Evolutionary conservation across 2,888 invertebrate genomes (phyloP).

Genomic region (Theodoxus fluviatilis): DNA sequence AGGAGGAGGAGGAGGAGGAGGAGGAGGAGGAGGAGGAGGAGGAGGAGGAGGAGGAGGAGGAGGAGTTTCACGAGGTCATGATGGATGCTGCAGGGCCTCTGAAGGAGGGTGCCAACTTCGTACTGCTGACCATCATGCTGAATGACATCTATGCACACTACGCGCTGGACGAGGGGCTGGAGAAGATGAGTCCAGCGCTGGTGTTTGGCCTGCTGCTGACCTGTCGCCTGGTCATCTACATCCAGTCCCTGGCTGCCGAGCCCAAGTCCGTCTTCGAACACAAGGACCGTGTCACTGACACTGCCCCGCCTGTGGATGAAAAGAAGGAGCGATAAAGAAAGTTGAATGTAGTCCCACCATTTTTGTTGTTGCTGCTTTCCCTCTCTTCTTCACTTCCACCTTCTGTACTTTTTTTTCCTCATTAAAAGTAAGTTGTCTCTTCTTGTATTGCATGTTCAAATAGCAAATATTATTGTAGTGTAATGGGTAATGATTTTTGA

Average conservation of each 20-base stretch:
- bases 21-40: no score
- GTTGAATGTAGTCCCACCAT: no score
- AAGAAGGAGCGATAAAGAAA: conserved; percentile 37
- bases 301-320: conserved; percentile 29
- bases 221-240: conserved; percentile 63
- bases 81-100: conserved; percentile 83
- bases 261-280: conserved; percentile 38
- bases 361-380: no score
- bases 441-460: no score
- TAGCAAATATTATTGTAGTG: no score
- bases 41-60: no score
- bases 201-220: conserved; percentile 64
- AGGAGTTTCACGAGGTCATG: no score
- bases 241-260: conserved; percentile 51
- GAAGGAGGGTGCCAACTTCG: conserved; percentile 87
- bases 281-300: conserved; percentile 31
- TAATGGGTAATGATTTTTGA: no score
- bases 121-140: conserved; percentile 82
- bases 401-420: no score
- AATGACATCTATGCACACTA: conserved; percentile 83
- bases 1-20: no score
- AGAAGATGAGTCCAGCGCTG: conserved; percentile 64
- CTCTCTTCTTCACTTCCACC: no score
- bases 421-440: no score
- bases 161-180: conserved; percentile 61